phyloP scores from a whole-genome alignment of 1,140 invertebrate genomes.

The Leptopilina boulardi region DNA sequence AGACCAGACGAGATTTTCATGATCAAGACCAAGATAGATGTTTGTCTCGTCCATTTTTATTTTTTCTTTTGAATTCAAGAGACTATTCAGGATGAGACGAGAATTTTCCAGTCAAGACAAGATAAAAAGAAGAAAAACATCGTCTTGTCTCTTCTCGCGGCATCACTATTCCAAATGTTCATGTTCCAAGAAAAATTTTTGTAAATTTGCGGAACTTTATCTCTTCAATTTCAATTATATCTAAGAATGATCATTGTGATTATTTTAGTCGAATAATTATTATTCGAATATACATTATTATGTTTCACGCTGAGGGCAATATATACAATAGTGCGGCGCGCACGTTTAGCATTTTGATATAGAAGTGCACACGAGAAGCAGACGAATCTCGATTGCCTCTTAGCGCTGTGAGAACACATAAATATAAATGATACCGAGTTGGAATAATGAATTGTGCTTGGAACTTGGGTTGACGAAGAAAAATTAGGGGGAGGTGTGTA shows the following conservation, averaged over 20 bases:
- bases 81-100: too few species aligned
- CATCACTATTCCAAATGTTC: too few species aligned
- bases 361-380: neutral
- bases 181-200: too few species aligned
- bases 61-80: too few species aligned
- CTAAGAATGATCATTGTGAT: neutral
- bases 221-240: neutral
- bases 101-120: too few species aligned
- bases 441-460: conserved; percentile 41
- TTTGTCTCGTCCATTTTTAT: too few species aligned
- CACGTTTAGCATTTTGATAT: neutral
- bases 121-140: too few species aligned
- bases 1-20: too few species aligned
- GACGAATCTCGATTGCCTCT: conserved; percentile 32
- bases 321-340: too few species aligned
- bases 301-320: too few species aligned
- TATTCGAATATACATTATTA: neutral
- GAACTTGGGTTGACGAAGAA: conserved; percentile 48
- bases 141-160: too few species aligned
- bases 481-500: conserved; percentile 50
- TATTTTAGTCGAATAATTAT: neutral
- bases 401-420: conserved; percentile 29
- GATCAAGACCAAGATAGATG: too few species aligned
- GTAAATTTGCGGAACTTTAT: neutral
- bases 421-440: conserved; percentile 37